Base-by-base conservation (phyloP, 2,113 vertebrate genomes). In the Polypterus bichir region DNA sequence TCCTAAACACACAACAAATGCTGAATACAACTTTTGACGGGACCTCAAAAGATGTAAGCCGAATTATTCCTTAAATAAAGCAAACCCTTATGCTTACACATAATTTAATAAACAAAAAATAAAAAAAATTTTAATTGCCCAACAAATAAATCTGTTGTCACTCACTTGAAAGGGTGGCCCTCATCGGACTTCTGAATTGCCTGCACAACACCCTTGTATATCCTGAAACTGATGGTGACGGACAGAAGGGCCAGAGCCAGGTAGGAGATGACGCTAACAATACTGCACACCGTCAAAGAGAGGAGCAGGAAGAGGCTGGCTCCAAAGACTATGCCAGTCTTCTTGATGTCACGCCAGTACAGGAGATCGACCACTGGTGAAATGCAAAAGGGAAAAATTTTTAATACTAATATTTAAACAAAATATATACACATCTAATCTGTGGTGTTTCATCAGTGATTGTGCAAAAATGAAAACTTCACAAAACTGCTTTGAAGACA, bases 261-360 rank as follows among this genome's bases (percentile, higher is more conserved):
- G 81, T 99, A 98, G 71, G 95, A 92, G 44, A 80, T 77, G 46
- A 99, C 93, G 48, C 93, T 97, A 62, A 99, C 90, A 58, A 99
- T 96, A 88, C 95, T 98, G 89, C 93, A 99, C 65, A 86, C 79
- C 48, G 89, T 92, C 76, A 99, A 74, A 1, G 92, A 99, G 48
- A 99, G 92, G 60, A 99, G 87, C 71, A 99, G 87, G 83, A 97
- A 91, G 66, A 98, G 79, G 72, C 82, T 80, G 71, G 88, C 91
- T 61, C 94, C 91, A 48, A 98, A 97, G 75, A 97, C 94, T 77
- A 89, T 91, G 65, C 91, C 92, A 0, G 93, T 92, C 78, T 87
- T 90, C 91, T 92, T 93, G 70, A 98, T 85, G 73, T 99, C 93
- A 65, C 92, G 91, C 96, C 96, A 99, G 87, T 94, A 94, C 72